Evolutionary conservation across 2,113 vertebrate genomes (phyloP).

Genomic region (Pseudolaguvia tuberculata): DNA sequence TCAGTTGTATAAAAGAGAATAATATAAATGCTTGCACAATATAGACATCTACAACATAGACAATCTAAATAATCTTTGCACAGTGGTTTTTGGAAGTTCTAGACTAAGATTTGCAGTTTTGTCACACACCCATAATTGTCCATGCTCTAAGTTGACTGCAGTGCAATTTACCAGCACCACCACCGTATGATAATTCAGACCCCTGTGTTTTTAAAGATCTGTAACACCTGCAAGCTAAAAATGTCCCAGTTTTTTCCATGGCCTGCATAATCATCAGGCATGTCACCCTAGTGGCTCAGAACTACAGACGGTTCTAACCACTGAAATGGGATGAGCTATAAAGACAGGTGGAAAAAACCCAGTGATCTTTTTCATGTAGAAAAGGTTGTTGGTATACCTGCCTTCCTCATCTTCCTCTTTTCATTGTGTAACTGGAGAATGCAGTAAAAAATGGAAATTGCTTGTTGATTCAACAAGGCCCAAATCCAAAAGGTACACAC

Average conservation of each 20-base stretch:
- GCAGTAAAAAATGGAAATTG: neutral
- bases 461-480: neutral
- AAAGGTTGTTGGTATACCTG: neutral
- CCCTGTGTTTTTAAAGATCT: constrained; percentile 6
- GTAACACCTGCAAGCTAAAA: constrained; percentile 23
- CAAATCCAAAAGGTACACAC: too few species aligned
- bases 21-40: too few species aligned
- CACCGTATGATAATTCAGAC: constrained; percentile 6
- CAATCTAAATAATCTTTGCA: too few species aligned
- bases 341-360: neutral
- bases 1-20: too few species aligned
- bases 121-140: neutral
- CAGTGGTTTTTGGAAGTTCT: neutral
- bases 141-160: neutral
- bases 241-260: constrained; percentile 4
- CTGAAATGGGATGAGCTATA: neutral
- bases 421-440: neutral
- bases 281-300: constrained; percentile 5
- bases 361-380: neutral
- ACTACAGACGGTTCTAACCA: neutral
- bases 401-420: too few species aligned
- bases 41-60: too few species aligned
- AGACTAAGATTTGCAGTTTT: neutral
- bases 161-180: neutral
- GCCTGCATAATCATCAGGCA: constrained; percentile 2